These are phyloP conservation scores for Andricus grossulariae DNA, from an alignment of 1,140 invertebrate species.

Conservation along the genomic window DNA sequence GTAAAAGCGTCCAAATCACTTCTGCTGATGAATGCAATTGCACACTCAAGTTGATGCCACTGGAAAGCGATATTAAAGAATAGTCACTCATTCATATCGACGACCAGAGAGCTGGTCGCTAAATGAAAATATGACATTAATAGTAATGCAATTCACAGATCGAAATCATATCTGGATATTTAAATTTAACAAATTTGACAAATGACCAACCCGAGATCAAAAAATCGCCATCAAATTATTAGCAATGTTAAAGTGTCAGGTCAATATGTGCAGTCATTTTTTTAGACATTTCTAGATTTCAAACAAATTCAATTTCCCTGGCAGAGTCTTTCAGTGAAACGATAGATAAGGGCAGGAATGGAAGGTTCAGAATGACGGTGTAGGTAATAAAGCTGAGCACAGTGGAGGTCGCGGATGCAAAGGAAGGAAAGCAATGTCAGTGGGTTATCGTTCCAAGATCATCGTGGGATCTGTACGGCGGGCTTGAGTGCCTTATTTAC, in stretches of 20 bases:
- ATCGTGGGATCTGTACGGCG: constrained; percentile 48
- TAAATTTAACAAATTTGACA: no score
- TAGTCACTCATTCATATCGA: background rate
- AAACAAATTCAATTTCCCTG: background rate
- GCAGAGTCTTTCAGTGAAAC: constrained; percentile 3
- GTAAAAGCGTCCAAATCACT: constrained; percentile 13
- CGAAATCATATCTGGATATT: no score
- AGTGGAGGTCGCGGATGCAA: constrained; percentile 28
- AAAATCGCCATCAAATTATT: no score
- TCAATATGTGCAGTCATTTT: background rate
- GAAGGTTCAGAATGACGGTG: constrained; percentile 6
- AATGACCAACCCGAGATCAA: no score
- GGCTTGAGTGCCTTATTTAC: constrained; percentile 34
- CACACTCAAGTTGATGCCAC: constrained; percentile 5
- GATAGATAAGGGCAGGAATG: constrained; percentile 11
- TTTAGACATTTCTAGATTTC: background rate
- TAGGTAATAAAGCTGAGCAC: constrained; percentile 6
- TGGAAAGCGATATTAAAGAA: constrained; percentile 9
- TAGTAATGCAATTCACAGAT: no score
- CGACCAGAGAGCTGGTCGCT: background rate
- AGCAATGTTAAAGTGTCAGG: no score
- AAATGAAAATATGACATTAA: background rate
- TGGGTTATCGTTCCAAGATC: constrained; percentile 61
- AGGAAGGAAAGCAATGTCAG: constrained; percentile 47
- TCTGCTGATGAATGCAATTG: background rate